Percentiles rank a stretch among this genome's conserved stretches.
phyloP scores from a whole-genome alignment of 2,113 vertebrate genomes.

The Cygnus atratus region DNA sequence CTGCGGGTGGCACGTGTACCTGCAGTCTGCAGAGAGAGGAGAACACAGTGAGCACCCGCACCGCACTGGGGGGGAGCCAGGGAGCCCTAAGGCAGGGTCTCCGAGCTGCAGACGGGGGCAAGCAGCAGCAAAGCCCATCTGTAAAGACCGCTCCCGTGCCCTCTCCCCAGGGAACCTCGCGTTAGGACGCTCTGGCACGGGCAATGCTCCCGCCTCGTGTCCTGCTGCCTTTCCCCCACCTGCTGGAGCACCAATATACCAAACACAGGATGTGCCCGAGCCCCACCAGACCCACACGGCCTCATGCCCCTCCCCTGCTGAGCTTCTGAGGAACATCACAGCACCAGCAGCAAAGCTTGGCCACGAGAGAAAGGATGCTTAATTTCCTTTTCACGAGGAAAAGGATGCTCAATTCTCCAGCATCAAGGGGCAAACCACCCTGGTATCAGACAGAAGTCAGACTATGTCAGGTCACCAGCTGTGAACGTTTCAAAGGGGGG shows the following conservation, averaged over 20 bases:
- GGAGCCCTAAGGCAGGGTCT: not conserved
- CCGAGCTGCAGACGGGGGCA: not conserved
- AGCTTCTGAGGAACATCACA: not conserved
- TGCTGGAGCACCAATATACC: accelerated
- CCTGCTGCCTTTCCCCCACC: not conserved
- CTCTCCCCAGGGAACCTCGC: not conserved
- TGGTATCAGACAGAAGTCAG: accelerated
- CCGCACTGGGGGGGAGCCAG: accelerated
- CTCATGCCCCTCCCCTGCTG: not conserved
- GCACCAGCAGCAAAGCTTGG: not conserved
- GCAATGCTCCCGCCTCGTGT: accelerated
- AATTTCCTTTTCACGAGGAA: accelerated
- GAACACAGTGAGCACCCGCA: not conserved
- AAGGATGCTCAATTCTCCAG: not conserved
- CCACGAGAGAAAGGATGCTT: not conserved
- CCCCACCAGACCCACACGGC: not conserved
- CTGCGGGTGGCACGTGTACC: constrained; percentile 89
- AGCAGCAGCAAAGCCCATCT: accelerated
- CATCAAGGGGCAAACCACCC: accelerated
- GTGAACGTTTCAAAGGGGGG: accelerated
- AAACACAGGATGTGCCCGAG: accelerated
- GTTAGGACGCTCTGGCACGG: accelerated
- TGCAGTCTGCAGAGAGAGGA: constrained; percentile 80
- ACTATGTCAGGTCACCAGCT: not conserved
- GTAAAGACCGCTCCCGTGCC: accelerated